Evolutionary conservation across 2,888 invertebrate species (phyloP), one percentile per base, ranked within the genome.

Genomic region (Trichopoda pennipes): DNA sequence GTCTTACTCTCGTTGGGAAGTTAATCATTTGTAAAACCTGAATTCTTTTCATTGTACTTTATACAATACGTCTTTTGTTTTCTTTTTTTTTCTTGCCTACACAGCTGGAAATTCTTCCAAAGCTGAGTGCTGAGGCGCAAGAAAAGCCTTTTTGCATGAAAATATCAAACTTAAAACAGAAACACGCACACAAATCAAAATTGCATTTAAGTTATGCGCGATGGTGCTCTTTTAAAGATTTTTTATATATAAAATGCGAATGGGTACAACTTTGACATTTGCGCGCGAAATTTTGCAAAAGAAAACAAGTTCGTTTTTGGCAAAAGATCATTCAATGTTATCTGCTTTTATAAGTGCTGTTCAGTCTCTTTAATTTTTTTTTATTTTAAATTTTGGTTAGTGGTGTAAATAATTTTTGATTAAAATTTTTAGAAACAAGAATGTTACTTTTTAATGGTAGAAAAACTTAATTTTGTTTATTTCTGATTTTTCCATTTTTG

Each of bases 11-110:
- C 72, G 58, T 49, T 32, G 75, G 49, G 72, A 81, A 84, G 80
- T 84, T 75, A 82, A 82, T 84, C 84, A 80, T 81, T 73, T 69
- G 80, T 81, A 61, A 82, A 85, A 85, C 84, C 81, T 75, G 80
- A 84, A 80, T 32, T 76, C 32, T 47, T 63, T 77, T 38, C 44
- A 64, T 70, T 78, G 51, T 64, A 70, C 17, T 51, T 58, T 42
- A 56, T 44, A 69, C 61, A 49, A 70, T 53, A 51, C 16, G 12
- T 19, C 17, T n/a, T n/a, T 3, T 51, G 21, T 3, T 28, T 19
- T 64, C 53, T 60, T 58, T 19, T 61, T 51, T 42, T 35, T 53
- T 63, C 49, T 70, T 64, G 42, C 66, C 35, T 38, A 69, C 84
- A 32, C 85, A 84, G 85, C 82, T 79, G 75, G 85, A 85, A 76